phyloP scores from a whole-genome alignment of 2,113 vertebrate genomes.

The Chrysemys picta region DNA sequence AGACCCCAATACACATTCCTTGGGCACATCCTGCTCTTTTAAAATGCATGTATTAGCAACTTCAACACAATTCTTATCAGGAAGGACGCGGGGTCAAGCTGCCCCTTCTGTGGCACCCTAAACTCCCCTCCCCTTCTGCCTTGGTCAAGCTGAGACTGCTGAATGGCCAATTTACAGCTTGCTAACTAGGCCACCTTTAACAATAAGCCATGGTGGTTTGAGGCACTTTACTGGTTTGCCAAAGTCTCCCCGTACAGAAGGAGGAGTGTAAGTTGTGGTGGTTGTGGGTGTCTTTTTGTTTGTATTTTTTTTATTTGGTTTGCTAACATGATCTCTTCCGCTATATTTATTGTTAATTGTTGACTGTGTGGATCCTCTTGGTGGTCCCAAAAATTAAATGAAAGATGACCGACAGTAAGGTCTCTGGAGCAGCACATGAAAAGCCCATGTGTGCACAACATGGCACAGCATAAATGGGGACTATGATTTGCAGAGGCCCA shows the following conservation, averaged over 20 bases:
- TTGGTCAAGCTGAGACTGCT: no score
- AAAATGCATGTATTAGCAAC: no score
- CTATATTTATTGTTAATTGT: fast-evolving
- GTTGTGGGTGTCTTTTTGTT: background rate
- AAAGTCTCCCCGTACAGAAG: background rate
- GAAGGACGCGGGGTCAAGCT: no score
- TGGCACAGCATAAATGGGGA: fast-evolving
- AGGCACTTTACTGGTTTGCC: no score
- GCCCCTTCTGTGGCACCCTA: no score
- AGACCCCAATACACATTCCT: no score
- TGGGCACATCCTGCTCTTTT: no score
- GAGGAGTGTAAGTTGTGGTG: background rate
- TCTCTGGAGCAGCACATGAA: background rate
- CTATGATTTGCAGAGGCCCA: background rate
- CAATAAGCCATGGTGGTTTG: no score
- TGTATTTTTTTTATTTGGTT: background rate
- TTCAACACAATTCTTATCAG: no score
- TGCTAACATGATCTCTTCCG: background rate
- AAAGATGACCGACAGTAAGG: background rate
- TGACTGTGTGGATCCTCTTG: background rate
- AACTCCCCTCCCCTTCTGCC: no score
- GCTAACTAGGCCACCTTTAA: no score
- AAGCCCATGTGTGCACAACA: fast-evolving
- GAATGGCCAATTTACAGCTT: no score
- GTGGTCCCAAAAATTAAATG: background rate